Base-by-base conservation (phyloP, 2,797 vertebrate species). In the Synaphobranchus kaupii region DNA sequence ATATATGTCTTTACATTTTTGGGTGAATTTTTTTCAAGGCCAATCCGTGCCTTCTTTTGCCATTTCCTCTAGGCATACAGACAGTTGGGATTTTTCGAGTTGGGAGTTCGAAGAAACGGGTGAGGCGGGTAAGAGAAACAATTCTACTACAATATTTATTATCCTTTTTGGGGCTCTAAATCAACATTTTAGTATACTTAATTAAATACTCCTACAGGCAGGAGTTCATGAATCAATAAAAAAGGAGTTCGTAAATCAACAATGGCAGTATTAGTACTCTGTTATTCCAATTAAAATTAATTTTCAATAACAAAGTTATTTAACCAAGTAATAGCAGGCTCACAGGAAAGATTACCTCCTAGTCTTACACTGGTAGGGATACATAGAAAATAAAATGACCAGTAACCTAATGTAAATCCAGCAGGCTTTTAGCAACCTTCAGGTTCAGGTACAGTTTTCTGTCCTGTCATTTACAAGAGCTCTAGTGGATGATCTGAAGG, bases 81-180 rank as follows among this genome's bases (percentile, higher is more conserved):
- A 99, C 98, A 5, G 97, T 99, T 86, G 99, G 99, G 85, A 99
- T 99, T 93, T 99, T 99, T 94, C 96, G 99, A 90, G 97, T 99
- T 83, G 99, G 99, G 92, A 99, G 98, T 91, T 99, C 99, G 89
- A 99, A 98, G 95, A 99, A 99, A 93, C 96, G 98, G 96, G 98
- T 99, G 86, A 96, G 97, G 91, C 98, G 99, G 97, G 98, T 99
- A 95, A 95, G 89, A 91, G 31, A 39, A 13, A 2, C 12, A 10
- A 31, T 68, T 68, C 66, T 31, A 12, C 13, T 28, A 17, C 28
- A 13, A 17, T 8, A 28, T 28, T 68, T 68, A 31, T 31, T 68
- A 13, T 68, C 66, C 12, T 31, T 31, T 15, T 31, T 28, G 66
- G 25, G 66, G 2, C 2, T 20, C 54, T 56, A 7, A 56, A 56